Conservation (phyloP, 2,888 invertebrate genomes). For the Ennomos quercinarius region DNA sequence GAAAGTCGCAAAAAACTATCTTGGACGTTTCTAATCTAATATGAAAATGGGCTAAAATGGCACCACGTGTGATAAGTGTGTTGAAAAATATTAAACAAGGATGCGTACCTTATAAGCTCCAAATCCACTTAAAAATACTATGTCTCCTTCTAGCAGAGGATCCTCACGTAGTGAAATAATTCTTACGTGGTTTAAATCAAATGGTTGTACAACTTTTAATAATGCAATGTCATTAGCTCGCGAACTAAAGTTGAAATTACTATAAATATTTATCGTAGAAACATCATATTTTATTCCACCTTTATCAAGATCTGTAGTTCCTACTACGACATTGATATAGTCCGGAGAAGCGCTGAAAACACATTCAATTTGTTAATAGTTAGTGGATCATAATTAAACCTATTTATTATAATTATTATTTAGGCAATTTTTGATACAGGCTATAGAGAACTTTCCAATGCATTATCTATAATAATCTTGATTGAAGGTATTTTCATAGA, state of each 20-base stretch:
- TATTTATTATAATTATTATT: too few relatives aligned
- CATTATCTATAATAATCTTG: too few relatives aligned
- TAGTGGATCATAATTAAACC: too few relatives aligned
- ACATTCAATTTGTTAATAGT: not conserved
- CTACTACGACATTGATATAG: slow-evolving; percentile 65
- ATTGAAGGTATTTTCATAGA: too few relatives aligned
- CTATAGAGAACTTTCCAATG: too few relatives aligned
- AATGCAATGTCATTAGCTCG: slow-evolving; percentile 71
- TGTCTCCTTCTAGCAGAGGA: slow-evolving; percentile 60
- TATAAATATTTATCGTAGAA: slow-evolving; percentile 53
- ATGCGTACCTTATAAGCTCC: slow-evolving; percentile 64
- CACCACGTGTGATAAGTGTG: too few relatives aligned
- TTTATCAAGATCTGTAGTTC: slow-evolving; percentile 65
- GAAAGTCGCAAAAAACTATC: too few relatives aligned
- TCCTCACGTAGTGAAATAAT: slow-evolving; percentile 51
- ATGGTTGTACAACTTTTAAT: slow-evolving; percentile 55
- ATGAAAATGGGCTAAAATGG: too few relatives aligned
- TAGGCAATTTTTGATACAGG: too few relatives aligned
- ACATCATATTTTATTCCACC: slow-evolving; percentile 59
- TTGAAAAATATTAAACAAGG: too few relatives aligned
- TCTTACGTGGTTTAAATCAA: slow-evolving; percentile 54
- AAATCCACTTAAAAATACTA: slow-evolving; percentile 67
- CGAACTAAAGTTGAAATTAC: slow-evolving; percentile 53
- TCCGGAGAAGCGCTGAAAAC: slow-evolving; percentile 61
- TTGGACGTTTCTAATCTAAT: too few relatives aligned